phyloP scores from a whole-genome alignment of 2,113 vertebrate species.

The Stigmatopora argus region DNA sequence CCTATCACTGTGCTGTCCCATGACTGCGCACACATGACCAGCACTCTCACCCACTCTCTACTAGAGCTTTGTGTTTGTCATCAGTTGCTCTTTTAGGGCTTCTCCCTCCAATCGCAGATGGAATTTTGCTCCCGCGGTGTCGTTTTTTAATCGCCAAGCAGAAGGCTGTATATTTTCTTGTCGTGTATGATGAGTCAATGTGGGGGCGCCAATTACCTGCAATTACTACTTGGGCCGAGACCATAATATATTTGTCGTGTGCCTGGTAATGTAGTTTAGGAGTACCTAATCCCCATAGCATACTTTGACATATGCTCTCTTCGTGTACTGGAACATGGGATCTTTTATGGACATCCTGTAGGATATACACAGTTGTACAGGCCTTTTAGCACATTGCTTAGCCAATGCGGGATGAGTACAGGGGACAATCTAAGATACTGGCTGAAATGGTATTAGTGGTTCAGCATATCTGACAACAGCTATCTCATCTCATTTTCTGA shows the following conservation, averaged over 20 bases:
- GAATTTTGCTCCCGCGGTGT: neutral
- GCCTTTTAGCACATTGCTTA: no score
- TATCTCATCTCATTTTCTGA: no score
- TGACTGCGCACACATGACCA: constrained; percentile 73
- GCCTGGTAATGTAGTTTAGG: neutral
- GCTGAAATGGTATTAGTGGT: no score
- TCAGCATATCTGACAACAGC: no score
- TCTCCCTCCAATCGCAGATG: neutral
- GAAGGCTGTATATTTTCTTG: neutral
- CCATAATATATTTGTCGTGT: neutral
- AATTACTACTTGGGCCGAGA: neutral
- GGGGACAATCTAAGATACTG: no score
- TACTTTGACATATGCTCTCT: no score
- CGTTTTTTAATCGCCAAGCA: neutral
- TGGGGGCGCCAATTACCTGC: neutral
- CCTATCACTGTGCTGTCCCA: constrained; percentile 61
- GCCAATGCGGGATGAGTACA: no score
- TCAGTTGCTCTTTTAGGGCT: constrained; percentile 8
- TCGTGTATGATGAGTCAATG: neutral
- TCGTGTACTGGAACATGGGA: no score
- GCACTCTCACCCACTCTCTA: constrained; percentile 31
- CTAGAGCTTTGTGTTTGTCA: constrained; percentile 24
- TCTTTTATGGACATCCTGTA: no score
- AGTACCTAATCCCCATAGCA: neutral
- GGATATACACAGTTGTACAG: no score